Evolutionary conservation across 2,797 vertebrate species (phyloP).

Genomic region (Crypturellus tataupa): DNA sequence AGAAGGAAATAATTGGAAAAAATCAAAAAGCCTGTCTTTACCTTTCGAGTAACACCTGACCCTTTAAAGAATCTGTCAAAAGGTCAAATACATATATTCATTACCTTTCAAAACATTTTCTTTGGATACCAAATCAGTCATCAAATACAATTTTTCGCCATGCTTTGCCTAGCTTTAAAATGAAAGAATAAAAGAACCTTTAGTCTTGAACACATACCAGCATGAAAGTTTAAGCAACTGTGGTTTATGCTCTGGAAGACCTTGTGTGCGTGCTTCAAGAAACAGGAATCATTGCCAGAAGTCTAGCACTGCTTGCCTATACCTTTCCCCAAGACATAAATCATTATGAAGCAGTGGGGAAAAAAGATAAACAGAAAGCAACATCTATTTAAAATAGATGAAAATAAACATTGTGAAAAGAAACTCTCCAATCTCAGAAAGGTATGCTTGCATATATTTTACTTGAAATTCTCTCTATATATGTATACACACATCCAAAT

Average conservation of each 20-base stretch:
- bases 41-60: neutral
- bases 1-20: neutral
- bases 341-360: neutral
- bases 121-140: neutral
- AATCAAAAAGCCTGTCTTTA: neutral
- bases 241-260: conserved; percentile 18
- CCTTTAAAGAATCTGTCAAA: neutral
- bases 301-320: neutral
- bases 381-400: neutral
- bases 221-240: neutral
- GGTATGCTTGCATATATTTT: neutral
- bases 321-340: conserved; percentile 35
- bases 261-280: conserved; percentile 4
- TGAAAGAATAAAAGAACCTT: neutral
- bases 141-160: neutral
- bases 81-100: neutral
- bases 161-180: conserved; percentile 8
- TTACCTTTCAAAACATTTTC: conserved; percentile 25
- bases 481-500: neutral
- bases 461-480: neutral
- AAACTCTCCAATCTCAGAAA: neutral
- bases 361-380: neutral
- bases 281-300: conserved; percentile 6
- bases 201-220: neutral
- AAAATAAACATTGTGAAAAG: conserved; percentile 24